These are phyloP conservation scores for Cladopsammia gracilis DNA, from an alignment of 64 coral and sea anemone genomes.

Conservation along the genomic window DNA sequence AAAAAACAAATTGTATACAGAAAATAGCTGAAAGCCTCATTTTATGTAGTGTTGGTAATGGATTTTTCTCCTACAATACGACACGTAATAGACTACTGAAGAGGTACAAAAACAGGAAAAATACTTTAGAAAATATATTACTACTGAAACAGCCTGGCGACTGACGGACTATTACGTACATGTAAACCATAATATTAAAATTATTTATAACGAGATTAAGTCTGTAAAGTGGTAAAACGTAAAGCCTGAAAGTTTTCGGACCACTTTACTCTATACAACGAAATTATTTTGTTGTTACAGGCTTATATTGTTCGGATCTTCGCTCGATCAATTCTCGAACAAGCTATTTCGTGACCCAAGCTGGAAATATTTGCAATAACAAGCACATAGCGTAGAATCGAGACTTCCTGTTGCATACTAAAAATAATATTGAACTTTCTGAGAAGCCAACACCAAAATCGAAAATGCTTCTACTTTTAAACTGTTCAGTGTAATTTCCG, in stretches of 20 bases:
- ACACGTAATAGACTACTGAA: not conserved
- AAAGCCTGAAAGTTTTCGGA: not conserved
- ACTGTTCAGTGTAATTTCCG: not conserved
- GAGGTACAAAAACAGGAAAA: constrained; percentile 4
- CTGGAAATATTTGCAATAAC: constrained; percentile 37
- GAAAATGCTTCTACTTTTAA: not conserved
- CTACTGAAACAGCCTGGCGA: constrained; percentile 20
- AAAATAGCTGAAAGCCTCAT: too few species aligned
- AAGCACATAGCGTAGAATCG: constrained; percentile 3
- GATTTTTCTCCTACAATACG: not conserved
- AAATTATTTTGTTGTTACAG: not conserved
- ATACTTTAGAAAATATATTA: constrained; percentile 29
- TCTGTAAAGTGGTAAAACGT: not conserved
- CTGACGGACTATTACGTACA: constrained; percentile 29
- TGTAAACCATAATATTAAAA: not conserved
- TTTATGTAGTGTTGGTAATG: not conserved
- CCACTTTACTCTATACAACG: not conserved
- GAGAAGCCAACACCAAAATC: not conserved
- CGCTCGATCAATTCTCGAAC: constrained; percentile 26
- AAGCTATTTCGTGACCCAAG: constrained; percentile 40
- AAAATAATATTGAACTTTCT: constrained; percentile 59
- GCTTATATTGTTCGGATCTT: not conserved
- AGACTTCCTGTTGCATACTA: constrained; percentile 39
- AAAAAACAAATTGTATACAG: too few species aligned
- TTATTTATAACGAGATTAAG: constrained; percentile 34